Conservation (phyloP, 2,113 vertebrate species). For the Vombatus ursinus region DNA sequence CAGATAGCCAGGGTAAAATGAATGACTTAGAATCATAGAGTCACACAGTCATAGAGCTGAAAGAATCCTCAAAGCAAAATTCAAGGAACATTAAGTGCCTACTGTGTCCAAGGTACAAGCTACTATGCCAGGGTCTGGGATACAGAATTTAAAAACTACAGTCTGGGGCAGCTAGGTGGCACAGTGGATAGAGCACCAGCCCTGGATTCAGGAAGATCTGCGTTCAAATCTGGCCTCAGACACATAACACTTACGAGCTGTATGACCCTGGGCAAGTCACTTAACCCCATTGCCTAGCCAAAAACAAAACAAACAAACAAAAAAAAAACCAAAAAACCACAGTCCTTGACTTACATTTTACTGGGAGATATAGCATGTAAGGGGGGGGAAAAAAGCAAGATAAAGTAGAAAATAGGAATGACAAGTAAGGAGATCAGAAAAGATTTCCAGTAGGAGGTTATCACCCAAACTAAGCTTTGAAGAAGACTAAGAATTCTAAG, state of each 20-base stretch:
- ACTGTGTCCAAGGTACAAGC: background rate
- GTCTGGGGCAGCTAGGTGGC: too few relatives aligned
- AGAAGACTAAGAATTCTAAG: background rate
- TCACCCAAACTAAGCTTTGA: background rate
- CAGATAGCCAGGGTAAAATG: slow-evolving; percentile 54
- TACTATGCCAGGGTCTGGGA: background rate
- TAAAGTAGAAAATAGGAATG: background rate
- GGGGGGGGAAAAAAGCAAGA: background rate
- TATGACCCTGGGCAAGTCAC: too few relatives aligned
- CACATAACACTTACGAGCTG: too few relatives aligned
- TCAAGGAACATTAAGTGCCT: background rate
- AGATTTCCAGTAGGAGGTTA: background rate
- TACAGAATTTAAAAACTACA: background rate
- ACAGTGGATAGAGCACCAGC: too few relatives aligned
- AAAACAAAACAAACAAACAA: too few relatives aligned
- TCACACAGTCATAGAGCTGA: slow-evolving; percentile 26
- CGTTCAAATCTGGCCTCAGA: too few relatives aligned
- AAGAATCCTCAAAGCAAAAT: slow-evolving; percentile 47
- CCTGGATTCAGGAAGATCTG: too few relatives aligned
- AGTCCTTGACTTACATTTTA: background rate
- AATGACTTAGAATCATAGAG: slow-evolving; percentile 51
- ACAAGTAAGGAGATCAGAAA: background rate
- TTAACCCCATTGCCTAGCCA: too few relatives aligned
- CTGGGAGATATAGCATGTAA: background rate
- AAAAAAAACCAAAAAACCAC: too few relatives aligned